Conservation (phyloP, 2,888 invertebrate genomes). For the Poecilus cupreus region DNA sequence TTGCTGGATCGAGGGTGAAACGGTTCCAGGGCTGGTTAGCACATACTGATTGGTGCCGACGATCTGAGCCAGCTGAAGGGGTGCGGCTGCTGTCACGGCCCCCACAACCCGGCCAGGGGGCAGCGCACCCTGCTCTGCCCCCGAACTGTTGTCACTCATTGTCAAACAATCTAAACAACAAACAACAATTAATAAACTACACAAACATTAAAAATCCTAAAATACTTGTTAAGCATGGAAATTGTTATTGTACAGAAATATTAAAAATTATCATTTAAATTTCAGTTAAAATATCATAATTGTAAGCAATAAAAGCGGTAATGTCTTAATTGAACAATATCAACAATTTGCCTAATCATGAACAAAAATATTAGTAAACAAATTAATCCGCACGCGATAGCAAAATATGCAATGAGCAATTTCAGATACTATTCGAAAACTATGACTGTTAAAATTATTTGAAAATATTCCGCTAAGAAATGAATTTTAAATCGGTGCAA, state of each 20-base stretch:
- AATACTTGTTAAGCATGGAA: too few relatives aligned
- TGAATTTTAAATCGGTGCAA: neutral
- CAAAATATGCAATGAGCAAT: neutral
- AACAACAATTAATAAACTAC: constrained; percentile 22
- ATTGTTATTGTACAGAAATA: too few relatives aligned
- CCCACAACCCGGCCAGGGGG: constrained; percentile 66
- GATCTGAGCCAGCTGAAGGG: constrained; percentile 71
- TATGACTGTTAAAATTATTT: neutral
- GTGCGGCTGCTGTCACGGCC: constrained; percentile 66
- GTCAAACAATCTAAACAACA: constrained; percentile 64
- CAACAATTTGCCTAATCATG: neutral
- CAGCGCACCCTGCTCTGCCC: constrained; percentile 73
- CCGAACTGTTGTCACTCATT: constrained; percentile 74
- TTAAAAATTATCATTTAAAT: too few relatives aligned
- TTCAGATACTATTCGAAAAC: neutral
- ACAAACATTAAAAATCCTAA: neutral
- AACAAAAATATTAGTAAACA: neutral
- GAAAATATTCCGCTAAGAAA: neutral
- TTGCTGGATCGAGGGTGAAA: constrained; percentile 60
- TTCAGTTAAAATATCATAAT: neutral
- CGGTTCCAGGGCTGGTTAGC: constrained; percentile 68
- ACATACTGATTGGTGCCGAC: constrained; percentile 70
- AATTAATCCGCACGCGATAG: neutral
- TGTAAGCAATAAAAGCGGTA: neutral
- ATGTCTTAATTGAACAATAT: neutral